Base-by-base conservation (phyloP, 2,888 invertebrate genomes). In the Neocrepidodera transversa region DNA sequence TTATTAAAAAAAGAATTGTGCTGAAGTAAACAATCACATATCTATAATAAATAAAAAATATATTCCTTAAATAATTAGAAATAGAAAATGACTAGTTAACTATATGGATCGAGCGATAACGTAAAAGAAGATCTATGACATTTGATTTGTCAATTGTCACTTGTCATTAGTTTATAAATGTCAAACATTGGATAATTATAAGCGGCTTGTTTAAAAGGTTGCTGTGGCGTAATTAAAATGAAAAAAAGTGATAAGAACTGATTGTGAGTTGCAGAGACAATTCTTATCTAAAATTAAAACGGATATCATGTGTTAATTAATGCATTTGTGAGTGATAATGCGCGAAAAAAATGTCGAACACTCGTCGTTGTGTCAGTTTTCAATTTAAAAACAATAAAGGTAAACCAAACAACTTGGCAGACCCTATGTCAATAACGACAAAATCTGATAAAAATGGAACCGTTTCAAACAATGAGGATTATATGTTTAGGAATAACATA, bases 331-430 rank as follows among this genome's bases (percentile, higher is more conserved):
- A 20, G 53, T 53, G 48, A 56, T 32, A 57, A 62, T 62, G 57
- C 26, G 48, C 23, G 13, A 13, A 42, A 26, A 54, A 57, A 35
- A 62, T 62, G 61, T 42, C 61, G 40, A 36, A 30, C 32, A 47
- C 61, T 32, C 49, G 54, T 23, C 61, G 58, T 32, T 54, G 54
- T 13, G 42, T 52, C 11, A 58, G 56, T 51, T 56, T 60, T 30
- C 49, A 50, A 18, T 43, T 35, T 35, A 61, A 42, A 26, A 62
- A 57, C 45, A 52, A 51, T 23, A 50, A 58, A 26, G 49, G 13
- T 18, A 49, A 57, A 35, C 40, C 50, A 36, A 48, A 32, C 30
- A 10, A 18, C 14, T 8, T 18, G 18, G 32, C 18, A 17, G 28
- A 47, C 14, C 2, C 45, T 1, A 40, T 13, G 10, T 18, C 16